phyloP scores from a whole-genome alignment of 2,113 vertebrate species.

The Tetrao urogallus region DNA sequence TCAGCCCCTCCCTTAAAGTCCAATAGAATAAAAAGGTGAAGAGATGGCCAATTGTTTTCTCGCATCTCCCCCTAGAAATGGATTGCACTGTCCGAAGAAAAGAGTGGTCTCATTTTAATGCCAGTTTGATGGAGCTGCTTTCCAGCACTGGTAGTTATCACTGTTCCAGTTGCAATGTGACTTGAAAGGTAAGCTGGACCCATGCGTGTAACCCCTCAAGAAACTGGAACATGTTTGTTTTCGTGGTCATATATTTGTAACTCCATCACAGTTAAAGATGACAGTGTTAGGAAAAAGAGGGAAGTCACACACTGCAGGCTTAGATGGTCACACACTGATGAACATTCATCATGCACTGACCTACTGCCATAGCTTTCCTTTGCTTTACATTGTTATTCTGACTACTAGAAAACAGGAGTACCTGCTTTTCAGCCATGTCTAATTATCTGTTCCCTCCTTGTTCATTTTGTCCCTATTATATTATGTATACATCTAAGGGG shows the following conservation, averaged over 20 bases:
- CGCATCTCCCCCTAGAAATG: background rate
- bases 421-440: background rate
- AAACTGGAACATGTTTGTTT: background rate
- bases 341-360: background rate
- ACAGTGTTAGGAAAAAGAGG: fast-evolving
- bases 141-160: background rate
- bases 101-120: background rate
- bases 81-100: background rate
- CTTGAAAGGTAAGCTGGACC: background rate
- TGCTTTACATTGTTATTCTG: background rate
- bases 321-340: fast-evolving
- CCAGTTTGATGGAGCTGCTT: background rate
- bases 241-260: background rate
- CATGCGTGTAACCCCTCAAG: background rate
- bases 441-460: background rate
- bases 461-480: background rate
- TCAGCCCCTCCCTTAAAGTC: background rate
- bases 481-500: background rate
- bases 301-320: fast-evolving
- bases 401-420: background rate
- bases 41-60: background rate
- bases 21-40: background rate
- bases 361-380: background rate
- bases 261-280: background rate
- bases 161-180: background rate